Base-by-base conservation (phyloP, 2,797 vertebrate genomes). In the Margarornis squamiger region DNA sequence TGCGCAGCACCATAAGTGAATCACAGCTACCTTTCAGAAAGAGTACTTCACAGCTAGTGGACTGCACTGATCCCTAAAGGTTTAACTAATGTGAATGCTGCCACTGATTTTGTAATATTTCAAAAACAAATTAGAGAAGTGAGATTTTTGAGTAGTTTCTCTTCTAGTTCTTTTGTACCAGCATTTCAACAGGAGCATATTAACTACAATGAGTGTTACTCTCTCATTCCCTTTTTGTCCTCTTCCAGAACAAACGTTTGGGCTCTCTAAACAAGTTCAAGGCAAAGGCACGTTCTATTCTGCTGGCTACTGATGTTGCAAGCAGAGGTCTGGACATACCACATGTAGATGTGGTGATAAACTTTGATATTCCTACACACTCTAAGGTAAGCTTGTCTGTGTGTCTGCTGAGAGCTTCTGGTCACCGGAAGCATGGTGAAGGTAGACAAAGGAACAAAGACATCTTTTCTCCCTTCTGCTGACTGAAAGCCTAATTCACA, bases 331-430 rank as follows among this genome's bases (percentile, higher is more conserved):
- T 99, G 91, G 99, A 99, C 96, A 99, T 99, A 72, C 99, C 99
- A 34, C 99, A 99, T 1, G 99, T 99, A 4, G 99, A 99, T 97
- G 99, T 99, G 5, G 99, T 99, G 90, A 99, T 99, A 93, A 99
- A 99, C 98, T 99, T 99, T 38, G 99, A 99, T 98, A 99, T 99
- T 97, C 99, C 99, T 80, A 99, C 99, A 0, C 99, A 99, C 95
- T 99, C 99, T 19, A 99, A 99, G 99, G 99, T 99, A 67, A 96
- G 97, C 67, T 52, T 41, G 26, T 7, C 21, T 98, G 90, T 97
- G 98, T 95, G 98, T 97, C 86, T 98, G 20, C 45, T 46, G 54
- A 54, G 48, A 57, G 8, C 39, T 80, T 38, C 72, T 73, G 59
- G 43, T 80, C 51, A 73, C 20, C 1, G 0, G 9, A 9, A 54